These are phyloP conservation scores for Otolemur crassicaudatus DNA, from an alignment of 2,797 vertebrate species.

Conservation along the genomic window DNA sequence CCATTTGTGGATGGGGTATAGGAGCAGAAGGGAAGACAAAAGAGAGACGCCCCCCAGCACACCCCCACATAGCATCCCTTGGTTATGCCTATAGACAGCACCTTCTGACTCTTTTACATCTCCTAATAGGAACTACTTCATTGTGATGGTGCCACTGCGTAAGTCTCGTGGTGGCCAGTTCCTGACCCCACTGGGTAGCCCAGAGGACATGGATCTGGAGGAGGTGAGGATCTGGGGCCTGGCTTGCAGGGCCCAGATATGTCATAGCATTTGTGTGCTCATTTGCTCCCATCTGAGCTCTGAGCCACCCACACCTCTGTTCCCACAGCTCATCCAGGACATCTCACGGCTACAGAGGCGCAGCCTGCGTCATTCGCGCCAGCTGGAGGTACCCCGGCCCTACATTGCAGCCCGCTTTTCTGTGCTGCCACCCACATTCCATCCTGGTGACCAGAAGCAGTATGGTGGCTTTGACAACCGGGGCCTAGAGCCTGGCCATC, in stretches of 20 bases:
- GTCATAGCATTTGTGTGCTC: rapidly evolving
- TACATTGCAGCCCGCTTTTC: conserved; percentile 96
- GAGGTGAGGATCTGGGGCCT: conserved; percentile 90
- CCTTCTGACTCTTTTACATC: background rate
- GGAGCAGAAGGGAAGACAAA: background rate
- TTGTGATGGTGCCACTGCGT: conserved; percentile 95
- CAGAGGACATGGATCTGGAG: conserved; percentile 98
- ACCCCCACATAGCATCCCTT: background rate
- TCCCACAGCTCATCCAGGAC: conserved; percentile 92
- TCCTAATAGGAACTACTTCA: conserved; percentile 91
- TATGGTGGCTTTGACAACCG: conserved; percentile 95
- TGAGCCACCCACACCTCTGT: background rate
- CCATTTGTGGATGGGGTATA: rapidly evolving
- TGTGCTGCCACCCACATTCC: conserved; percentile 92
- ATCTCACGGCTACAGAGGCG: conserved; percentile 91
- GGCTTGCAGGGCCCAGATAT: rapidly evolving
- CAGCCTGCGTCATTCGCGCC: conserved; percentile 93
- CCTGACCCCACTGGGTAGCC: conserved; percentile 92
- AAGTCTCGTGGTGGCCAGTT: conserved; percentile 92
- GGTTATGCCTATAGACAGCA: rapidly evolving
- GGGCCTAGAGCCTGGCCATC: conserved; percentile 93
- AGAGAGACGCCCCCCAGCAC: background rate
- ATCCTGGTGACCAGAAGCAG: conserved; percentile 93
- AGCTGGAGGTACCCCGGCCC: conserved; percentile 93
- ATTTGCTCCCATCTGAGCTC: rapidly evolving